Evolutionary conservation across 2,797 vertebrate genomes (phyloP).

Genomic region (Lagodon rhomboides): DNA sequence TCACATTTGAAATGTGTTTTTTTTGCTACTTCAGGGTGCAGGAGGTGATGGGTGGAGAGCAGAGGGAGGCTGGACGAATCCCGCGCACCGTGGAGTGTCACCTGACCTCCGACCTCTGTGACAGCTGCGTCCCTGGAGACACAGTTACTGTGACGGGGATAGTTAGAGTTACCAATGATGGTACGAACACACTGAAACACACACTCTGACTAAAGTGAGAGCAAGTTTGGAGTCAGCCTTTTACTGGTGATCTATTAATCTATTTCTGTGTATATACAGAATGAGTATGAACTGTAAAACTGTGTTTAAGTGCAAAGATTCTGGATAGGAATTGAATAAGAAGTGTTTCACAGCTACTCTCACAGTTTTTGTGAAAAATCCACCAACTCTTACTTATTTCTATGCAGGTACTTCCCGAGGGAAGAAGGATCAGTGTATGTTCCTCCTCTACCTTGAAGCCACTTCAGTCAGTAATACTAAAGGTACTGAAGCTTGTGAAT

Average conservation of each 20-base stretch:
- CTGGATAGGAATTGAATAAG: not conserved
- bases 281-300: not conserved
- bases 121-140: constrained; percentile 97
- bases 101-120: constrained; percentile 94
- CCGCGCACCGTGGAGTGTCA: constrained; percentile 97
- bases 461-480: constrained; percentile 96
- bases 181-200: constrained; percentile 73
- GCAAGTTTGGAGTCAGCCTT: not conserved
- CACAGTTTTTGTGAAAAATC: not conserved
- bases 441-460: constrained; percentile 95
- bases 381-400: constrained; percentile 11
- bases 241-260: no score
- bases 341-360: not conserved
- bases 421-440: constrained; percentile 98
- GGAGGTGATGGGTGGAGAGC: constrained; percentile 93
- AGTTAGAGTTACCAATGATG: constrained; percentile 93
- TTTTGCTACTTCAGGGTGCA: constrained; percentile 88
- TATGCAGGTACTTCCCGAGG: constrained; percentile 87
- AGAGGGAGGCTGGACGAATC: constrained; percentile 95
- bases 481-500: constrained; percentile 76
- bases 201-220: not conserved
- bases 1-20: not conserved
- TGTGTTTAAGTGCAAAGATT: not conserved
- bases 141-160: constrained; percentile 92
- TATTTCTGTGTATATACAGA: not conserved